Conservation (phyloP, 2,888 invertebrate genomes). For the Mesopsocus fuscifrons region DNA sequence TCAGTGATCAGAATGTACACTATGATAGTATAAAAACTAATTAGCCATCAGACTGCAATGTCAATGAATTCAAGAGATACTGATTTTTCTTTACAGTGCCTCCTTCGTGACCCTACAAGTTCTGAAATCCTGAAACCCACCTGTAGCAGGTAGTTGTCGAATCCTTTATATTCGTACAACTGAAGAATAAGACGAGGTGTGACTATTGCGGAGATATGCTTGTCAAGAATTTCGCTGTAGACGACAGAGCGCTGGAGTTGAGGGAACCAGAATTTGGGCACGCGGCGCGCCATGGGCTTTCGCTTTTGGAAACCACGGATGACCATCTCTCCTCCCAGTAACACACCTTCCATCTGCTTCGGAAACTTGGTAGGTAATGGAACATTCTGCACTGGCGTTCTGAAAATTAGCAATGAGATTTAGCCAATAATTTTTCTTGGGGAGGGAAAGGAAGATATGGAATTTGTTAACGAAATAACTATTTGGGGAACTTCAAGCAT, state of each 20-base stretch:
- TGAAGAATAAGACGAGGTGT: conserved; percentile 67
- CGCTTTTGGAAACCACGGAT: conserved; percentile 69
- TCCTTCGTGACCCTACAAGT: too few relatives aligned
- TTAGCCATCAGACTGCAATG: too few relatives aligned
- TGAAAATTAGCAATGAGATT: conserved; percentile 18
- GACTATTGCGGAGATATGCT: conserved; percentile 60
- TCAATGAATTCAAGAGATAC: too few relatives aligned
- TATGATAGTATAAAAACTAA: too few relatives aligned
- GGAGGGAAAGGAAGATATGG: too few relatives aligned
- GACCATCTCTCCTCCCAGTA: conserved; percentile 95
- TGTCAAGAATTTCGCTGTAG: conserved; percentile 77
- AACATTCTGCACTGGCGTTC: conserved; percentile 50
- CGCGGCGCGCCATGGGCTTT: conserved; percentile 35
- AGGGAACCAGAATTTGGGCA: conserved; percentile 81
- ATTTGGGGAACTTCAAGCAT: too few relatives aligned
- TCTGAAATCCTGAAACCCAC: too few relatives aligned
- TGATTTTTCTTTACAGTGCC: too few relatives aligned
- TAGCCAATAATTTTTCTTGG: too few relatives aligned
- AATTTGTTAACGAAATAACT: too few relatives aligned
- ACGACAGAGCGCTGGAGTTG: conserved; percentile 56
- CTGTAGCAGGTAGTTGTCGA: conserved; percentile 86
- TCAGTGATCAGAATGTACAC: too few relatives aligned
- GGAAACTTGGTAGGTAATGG: conserved; percentile 61
- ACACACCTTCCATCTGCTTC: conserved; percentile 56
- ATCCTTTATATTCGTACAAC: conserved; percentile 79